Base-by-base conservation (phyloP, 2,797 vertebrate genomes). In the Uromys caudimaculatus region DNA sequence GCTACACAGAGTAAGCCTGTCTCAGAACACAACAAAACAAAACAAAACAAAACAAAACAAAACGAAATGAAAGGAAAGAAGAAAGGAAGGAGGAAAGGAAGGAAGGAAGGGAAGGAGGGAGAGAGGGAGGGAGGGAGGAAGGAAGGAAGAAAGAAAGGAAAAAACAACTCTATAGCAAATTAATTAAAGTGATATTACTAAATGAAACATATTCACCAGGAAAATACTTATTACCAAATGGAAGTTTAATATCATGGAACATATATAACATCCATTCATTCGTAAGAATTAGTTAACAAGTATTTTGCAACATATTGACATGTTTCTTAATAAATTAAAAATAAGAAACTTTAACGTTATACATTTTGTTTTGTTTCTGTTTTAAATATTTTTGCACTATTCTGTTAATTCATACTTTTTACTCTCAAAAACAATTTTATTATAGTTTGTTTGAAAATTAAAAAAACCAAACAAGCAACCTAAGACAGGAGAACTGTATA, bases 341-440 rank as follows among this genome's bases (percentile, higher is more conserved):
- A 11, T 64, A 35, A 82, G 27, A 95, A 92, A 75, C 77, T 17
- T 32, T 88, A 60, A 54, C 60, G 2, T n/a, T 58, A 58, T 95
- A 64, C 23, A 56, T 64, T 62, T 12, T 35, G 13, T 91, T 92
- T 91, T 90, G 6, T 54, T 2, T 75, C 21, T 79, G n/a, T 93
- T 91, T 83, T 83, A 62, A 91, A 24, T 64, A 21, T 84, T 67
- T 95, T 92, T 84, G 67, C 77, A 83, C 2, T 19, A 54, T 60
- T 73, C 64, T 17, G 69, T 14, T 21, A 41, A 38, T 47, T 76
- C 47, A 8, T 54, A 17, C 11, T 10, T 17, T 38, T 52, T 67
- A 67, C 50, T 21, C 3, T 52, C 60, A 86, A 71, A 69, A 69
- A 27, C 8, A 23, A 64, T 16, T 50, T 85, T 5, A 38, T 38